Evolutionary conservation across 2,888 invertebrate genomes (phyloP).

Genomic region (Myopa testacea): DNA sequence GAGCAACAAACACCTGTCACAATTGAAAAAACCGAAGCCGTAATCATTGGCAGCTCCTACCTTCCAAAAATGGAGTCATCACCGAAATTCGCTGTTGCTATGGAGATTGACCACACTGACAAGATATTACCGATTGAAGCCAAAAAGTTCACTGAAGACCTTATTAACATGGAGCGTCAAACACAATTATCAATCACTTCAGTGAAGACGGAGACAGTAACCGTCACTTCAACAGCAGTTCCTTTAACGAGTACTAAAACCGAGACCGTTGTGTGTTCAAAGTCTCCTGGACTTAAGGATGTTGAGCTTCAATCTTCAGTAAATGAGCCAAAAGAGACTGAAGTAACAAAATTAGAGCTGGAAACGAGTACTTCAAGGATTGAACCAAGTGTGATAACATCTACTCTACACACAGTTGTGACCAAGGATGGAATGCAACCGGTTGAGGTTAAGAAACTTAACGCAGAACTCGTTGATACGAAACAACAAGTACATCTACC

Average conservation of each 20-base stretch:
- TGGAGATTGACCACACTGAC: not conserved
- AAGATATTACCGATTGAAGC: not conserved
- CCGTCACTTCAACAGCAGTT: not conserved
- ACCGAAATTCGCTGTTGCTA: not conserved
- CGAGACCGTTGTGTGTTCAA: not conserved
- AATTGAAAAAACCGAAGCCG: constrained; percentile 9
- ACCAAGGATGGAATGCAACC: not conserved
- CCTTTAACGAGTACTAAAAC: not conserved
- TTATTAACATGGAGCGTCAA: constrained; percentile 54
- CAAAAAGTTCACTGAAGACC: constrained; percentile 6
- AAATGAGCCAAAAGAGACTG: not conserved
- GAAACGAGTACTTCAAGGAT: not conserved
- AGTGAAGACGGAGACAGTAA: not conserved
- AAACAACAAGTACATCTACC: constrained; percentile 50
- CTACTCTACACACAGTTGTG: too few relatives aligned
- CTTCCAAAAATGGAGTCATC: not conserved
- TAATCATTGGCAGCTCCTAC: not conserved
- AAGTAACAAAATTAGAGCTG: not conserved
- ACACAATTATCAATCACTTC: constrained; percentile 31
- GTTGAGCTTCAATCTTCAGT: not conserved
- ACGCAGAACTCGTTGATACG: constrained; percentile 54
- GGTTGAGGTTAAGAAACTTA: constrained; percentile 50
- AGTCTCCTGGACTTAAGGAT: not conserved
- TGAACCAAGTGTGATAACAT: too few relatives aligned
- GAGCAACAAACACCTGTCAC: not conserved